Evolutionary conservation across 2,797 vertebrate species (phyloP).

Genomic region (Toxotes lorentzi): DNA sequence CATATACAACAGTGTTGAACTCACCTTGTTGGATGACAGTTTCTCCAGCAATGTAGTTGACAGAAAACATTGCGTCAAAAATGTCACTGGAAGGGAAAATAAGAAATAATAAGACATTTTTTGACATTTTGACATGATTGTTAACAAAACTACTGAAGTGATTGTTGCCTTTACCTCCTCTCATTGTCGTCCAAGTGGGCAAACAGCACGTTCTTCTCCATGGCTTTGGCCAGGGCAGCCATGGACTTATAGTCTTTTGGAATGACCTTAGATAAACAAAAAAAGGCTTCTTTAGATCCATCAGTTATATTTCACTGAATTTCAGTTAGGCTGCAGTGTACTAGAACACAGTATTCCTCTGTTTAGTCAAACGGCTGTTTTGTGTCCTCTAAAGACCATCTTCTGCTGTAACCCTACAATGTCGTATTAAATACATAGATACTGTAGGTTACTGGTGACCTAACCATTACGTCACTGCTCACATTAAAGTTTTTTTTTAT

Average conservation of each 20-base stretch:
- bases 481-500: background rate
- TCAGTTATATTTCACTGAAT: background rate
- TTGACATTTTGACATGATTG: background rate
- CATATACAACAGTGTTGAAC: background rate
- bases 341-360: background rate
- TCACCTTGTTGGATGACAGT: constrained; percentile 93
- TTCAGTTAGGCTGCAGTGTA: background rate
- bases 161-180: constrained; percentile 84
- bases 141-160: too few relatives aligned
- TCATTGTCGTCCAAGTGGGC: constrained; percentile 94
- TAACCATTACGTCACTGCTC: background rate
- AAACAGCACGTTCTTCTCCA: constrained; percentile 94
- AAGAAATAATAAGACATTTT: too few relatives aligned
- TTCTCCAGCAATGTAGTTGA: constrained; percentile 93
- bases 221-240: constrained; percentile 94
- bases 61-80: constrained; percentile 94
- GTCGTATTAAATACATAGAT: background rate
- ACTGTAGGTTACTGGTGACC: background rate
- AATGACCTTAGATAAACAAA: constrained; percentile 86
- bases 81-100: constrained; percentile 86
- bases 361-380: background rate
- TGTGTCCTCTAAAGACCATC: background rate
- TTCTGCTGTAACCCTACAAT: background rate
- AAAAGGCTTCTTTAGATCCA: constrained; percentile 13
- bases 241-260: constrained; percentile 96